Evolutionary conservation across 1,140 invertebrate species (phyloP), one percentile per base, ranked within the genome.

Genomic region (Pseudomyrmex sp.): DNA sequence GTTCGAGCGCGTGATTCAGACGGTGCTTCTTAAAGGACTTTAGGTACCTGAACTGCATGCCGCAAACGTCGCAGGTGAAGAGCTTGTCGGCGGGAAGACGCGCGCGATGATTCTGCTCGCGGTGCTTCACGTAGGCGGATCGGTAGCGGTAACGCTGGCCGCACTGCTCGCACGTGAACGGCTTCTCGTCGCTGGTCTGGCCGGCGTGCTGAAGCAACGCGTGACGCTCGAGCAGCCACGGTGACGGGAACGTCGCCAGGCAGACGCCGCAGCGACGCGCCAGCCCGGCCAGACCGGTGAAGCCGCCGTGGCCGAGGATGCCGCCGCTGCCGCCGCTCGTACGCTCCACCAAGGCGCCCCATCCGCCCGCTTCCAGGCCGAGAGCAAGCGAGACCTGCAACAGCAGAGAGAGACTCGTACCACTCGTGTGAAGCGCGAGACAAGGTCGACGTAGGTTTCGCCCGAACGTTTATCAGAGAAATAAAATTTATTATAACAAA

Each of bases 11-110:
- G 90, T 98, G 97, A 90, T 98, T 98, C 23, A 98, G 95, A 13
- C 97, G 95, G 90, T 98, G 97, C 93, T 98, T 98, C 92, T 98
- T 98, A 92, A 98, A 98, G 0, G 97, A 98, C 91, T 98, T 98
- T 23, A 98, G 95, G 92, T 98, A 98, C 80, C 94, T 90, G 91
- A 98, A 98, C 92, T 98, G 97, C 97, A 98, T 98, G 26, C 97
- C 97, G 93, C 97, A 98, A 1, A 98, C 97, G 89, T 98, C 97
- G 91, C 97, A 98, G 23, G 97, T 98, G 93, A 98, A 98, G 1
- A 98, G 95, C 91, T 98, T 98, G 93, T 98, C 97, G 9, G 97
- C 97, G 0, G 97, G 97, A 9, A 98, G 93, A 1, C 97, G 95
- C 2, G 97, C 97, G 0, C 97, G 96, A 90, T 98, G 97, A 90